Conservation (phyloP, 2,888 invertebrate genomes). For the Onchidella celtica region DNA sequence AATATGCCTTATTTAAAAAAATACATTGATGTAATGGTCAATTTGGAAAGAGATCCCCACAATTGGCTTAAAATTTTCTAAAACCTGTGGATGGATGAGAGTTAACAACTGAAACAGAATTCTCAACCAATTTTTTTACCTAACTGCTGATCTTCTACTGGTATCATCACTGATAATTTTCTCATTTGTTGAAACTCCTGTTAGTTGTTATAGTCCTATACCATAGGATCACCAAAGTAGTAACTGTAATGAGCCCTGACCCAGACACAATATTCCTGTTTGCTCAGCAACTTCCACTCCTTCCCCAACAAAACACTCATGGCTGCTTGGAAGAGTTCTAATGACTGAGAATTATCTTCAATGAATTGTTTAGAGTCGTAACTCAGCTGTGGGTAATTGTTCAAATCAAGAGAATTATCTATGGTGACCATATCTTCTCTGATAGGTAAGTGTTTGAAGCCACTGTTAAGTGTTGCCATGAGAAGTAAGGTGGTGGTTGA, state of each 20-base stretch:
- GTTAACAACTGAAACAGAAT: too few relatives aligned
- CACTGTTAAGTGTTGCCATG: background rate
- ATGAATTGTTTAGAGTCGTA: background rate
- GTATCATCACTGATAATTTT: too few relatives aligned
- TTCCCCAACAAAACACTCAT: background rate
- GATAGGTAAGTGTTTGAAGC: background rate
- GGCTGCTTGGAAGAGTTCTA: background rate
- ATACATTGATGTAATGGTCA: too few relatives aligned
- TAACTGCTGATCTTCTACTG: too few relatives aligned
- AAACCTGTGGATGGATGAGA: too few relatives aligned
- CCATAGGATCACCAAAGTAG: background rate
- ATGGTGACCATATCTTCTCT: background rate
- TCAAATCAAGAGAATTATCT: background rate
- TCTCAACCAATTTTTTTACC: too few relatives aligned
- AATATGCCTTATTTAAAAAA: too few relatives aligned
- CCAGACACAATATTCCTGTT: slow-evolving; percentile 6
- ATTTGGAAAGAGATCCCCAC: too few relatives aligned
- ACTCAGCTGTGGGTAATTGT: background rate
- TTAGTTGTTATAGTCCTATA: too few relatives aligned
- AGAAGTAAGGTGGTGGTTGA: background rate
- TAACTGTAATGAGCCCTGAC: background rate
- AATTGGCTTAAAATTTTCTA: too few relatives aligned
- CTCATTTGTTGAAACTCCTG: too few relatives aligned
- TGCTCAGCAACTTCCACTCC: background rate
- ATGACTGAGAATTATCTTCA: background rate